These are phyloP conservation scores for Setipinna tenuifilis DNA, from an alignment of 2,797 vertebrate genomes.

Conservation along the genomic window DNA sequence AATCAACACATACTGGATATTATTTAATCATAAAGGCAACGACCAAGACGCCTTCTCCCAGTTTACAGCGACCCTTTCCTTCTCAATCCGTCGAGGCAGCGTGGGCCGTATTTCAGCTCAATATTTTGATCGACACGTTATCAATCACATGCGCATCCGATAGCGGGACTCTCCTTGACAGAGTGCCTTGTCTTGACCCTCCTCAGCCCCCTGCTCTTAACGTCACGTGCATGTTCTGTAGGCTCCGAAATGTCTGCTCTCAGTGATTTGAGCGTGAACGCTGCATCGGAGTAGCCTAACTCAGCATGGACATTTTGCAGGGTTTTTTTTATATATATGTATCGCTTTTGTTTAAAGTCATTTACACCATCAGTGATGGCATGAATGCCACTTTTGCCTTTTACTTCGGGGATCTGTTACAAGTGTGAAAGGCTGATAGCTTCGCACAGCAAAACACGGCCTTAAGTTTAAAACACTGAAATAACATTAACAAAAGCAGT, in stretches of 20 bases:
- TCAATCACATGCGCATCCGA: slow-evolving; percentile 61
- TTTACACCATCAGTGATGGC: neutral
- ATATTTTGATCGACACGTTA: slow-evolving; percentile 59
- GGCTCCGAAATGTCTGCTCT: slow-evolving; percentile 86
- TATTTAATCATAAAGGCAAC: neutral
- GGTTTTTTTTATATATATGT: slow-evolving; percentile 20
- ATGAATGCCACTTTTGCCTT: neutral
- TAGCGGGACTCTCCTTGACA: slow-evolving; percentile 55
- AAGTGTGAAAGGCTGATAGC: too few relatives aligned
- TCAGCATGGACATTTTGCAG: slow-evolving; percentile 28
- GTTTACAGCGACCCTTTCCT: neutral
- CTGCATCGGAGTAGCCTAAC: slow-evolving; percentile 27
- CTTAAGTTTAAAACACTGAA: too few relatives aligned
- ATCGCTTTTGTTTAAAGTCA: neutral
- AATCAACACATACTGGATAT: neutral
- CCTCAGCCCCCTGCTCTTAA: slow-evolving; percentile 83
- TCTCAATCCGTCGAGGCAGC: neutral
- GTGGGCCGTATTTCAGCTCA: slow-evolving; percentile 34
- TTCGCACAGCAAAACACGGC: too few relatives aligned
- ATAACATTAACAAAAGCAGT: too few relatives aligned
- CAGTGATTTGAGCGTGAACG: slow-evolving; percentile 49
- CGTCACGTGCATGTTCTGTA: slow-evolving; percentile 82
- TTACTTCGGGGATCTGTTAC: neutral
- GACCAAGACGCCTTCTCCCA: neutral
- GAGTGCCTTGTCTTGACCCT: slow-evolving; percentile 76